phyloP scores from a whole-genome alignment of 2,113 vertebrate species.

The Plectropomus leopardus region DNA sequence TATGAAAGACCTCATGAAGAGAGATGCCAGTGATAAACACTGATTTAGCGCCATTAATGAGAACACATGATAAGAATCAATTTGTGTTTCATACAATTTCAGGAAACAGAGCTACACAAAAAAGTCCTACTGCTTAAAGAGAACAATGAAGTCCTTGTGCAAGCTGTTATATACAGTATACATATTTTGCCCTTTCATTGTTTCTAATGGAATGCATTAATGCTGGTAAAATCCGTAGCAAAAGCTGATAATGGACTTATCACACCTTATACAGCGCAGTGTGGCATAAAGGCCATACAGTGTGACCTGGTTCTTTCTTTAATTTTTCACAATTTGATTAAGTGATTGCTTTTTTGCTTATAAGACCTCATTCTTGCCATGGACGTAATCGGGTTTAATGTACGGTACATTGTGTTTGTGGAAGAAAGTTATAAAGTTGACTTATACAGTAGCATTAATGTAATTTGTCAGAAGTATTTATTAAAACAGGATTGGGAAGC shows the following conservation, averaged over 20 bases:
- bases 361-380: not conserved
- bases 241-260: slow-evolving; percentile 57
- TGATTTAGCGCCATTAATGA: not conserved
- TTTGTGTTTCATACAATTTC: slow-evolving; percentile 14
- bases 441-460: not conserved
- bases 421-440: not conserved
- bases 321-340: not conserved
- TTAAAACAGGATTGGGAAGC: not conserved
- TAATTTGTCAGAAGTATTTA: not conserved
- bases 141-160: slow-evolving; percentile 37
- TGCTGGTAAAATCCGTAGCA: slow-evolving; percentile 17
- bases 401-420: not conserved
- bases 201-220: slow-evolving; percentile 36
- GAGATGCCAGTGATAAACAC: not conserved
- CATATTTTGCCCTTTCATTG: not conserved
- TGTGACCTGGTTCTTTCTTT: slow-evolving; percentile 22
- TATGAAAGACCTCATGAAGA: not conserved
- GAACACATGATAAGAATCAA: not conserved
- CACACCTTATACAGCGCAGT: not conserved
- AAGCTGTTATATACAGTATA: not conserved
- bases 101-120: not conserved
- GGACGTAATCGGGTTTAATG: not conserved
- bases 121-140: not conserved
- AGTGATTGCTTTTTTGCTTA: not conserved
- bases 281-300: not conserved